Percentiles rank a stretch among this genome's conserved stretches.
Evolutionary conservation across 2,888 invertebrate species (phyloP).

Genomic region (Drosophila crucigera): DNA sequence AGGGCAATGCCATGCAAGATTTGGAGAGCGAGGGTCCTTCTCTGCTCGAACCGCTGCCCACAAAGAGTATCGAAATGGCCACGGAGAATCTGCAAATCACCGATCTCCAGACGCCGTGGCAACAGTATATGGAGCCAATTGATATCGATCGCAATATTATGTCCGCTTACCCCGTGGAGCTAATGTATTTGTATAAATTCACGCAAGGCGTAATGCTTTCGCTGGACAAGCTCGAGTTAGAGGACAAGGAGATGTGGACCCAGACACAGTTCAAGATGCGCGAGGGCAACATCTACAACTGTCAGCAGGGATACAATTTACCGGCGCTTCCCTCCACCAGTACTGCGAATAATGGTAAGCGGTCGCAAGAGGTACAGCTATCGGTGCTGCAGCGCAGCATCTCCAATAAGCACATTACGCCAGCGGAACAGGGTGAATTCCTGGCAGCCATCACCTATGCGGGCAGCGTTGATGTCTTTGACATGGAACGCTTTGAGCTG

Average conservation of each 20-base stretch:
- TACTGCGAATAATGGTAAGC: conserved; percentile 24
- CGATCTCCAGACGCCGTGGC: conserved; percentile 72
- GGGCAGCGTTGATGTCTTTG: conserved; percentile 90
- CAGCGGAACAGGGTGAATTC: conserved; percentile 83
- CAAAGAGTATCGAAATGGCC: conserved; percentile 46
- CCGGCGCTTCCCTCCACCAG: conserved; percentile 36
- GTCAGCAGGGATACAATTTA: not conserved
- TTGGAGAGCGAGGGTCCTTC: conserved; percentile 66
- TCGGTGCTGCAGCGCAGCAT: conserved; percentile 68
- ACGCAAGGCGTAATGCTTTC: conserved; percentile 79
- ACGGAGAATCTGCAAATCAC: conserved; percentile 42
- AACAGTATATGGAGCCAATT: conserved; percentile 87
- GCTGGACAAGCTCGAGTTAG: conserved; percentile 54
- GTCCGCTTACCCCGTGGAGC: conserved; percentile 88
- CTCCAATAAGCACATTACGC: conserved; percentile 39
- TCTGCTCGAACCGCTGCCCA: conserved; percentile 71
- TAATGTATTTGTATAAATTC: conserved; percentile 90
- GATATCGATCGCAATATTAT: conserved; percentile 89
- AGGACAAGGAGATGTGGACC: conserved; percentile 59
- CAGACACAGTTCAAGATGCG: conserved; percentile 69
- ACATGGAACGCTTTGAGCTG: conserved; percentile 92
- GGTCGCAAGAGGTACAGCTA: conserved; percentile 34
- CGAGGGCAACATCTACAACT: conserved; percentile 46
- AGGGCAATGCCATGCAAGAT: conserved; percentile 66
- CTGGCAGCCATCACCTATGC: conserved; percentile 89